Conservation (phyloP, 2,113 vertebrate genomes). For the Ophthalmolycus amberensis region DNA sequence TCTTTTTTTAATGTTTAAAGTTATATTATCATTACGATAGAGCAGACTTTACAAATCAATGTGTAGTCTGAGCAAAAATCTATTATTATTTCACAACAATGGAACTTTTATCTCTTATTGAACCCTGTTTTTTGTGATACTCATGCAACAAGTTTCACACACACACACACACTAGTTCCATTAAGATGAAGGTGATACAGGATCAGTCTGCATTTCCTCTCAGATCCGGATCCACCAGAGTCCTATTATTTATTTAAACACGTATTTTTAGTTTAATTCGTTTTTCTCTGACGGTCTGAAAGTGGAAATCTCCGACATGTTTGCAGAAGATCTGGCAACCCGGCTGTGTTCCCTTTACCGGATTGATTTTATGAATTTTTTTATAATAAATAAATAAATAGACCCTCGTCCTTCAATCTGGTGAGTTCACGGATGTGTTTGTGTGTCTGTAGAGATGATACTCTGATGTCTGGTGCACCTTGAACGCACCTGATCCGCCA, state of each 20-base stretch:
- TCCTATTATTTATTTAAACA: neutral
- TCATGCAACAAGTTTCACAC: too few relatives aligned
- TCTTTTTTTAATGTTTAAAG: neutral
- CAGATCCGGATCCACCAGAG: neutral
- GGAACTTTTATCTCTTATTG: neutral
- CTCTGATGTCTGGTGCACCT: neutral
- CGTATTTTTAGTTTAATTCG: neutral
- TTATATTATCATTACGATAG: neutral
- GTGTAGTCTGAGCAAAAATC: too few relatives aligned
- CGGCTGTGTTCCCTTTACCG: neutral
- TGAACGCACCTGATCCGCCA: constrained; percentile 74
- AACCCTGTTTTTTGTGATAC: too few relatives aligned
- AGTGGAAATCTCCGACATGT: constrained; percentile 10
- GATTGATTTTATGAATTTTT: too few relatives aligned
- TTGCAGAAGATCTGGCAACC: constrained; percentile 36
- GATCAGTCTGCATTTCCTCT: neutral
- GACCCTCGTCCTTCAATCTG: neutral
- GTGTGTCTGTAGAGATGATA: too few relatives aligned
- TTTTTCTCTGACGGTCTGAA: neutral
- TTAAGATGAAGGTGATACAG: neutral
- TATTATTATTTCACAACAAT: neutral
- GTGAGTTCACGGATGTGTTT: neutral
- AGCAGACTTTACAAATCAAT: neutral
- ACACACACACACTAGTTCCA: neutral
- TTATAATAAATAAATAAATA: neutral